These are phyloP conservation scores for Stenodera caucasica DNA, from an alignment of 2,888 invertebrate genomes.

Conservation along the genomic window DNA sequence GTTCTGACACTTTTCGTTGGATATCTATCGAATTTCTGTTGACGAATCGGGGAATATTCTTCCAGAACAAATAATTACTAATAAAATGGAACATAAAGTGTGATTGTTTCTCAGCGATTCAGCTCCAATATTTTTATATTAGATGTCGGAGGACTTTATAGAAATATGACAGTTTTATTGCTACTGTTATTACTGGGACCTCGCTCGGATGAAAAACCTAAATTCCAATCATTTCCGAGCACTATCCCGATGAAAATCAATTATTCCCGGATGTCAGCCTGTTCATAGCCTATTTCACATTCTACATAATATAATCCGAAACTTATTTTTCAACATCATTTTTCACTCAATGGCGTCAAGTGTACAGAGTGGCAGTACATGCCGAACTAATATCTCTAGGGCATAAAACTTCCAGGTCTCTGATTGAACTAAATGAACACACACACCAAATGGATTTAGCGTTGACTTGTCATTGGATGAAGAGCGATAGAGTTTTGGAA, in stretches of 20 bases:
- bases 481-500: no score
- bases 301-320: conserved; percentile 16
- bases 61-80: neutral
- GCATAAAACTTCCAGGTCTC: conserved; percentile 50
- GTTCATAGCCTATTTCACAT: neutral
- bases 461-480: conserved; percentile 37
- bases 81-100: conserved; percentile 3
- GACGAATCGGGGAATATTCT: neutral
- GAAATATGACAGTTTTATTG: conserved; percentile 3
- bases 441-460: conserved; percentile 51
- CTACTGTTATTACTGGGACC: neutral
- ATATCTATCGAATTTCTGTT: neutral
- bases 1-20: neutral
- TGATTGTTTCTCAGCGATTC: no score
- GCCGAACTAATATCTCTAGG: conserved; percentile 52
- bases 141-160: neutral
- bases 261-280: neutral
- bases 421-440: conserved; percentile 55
- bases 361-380: conserved; percentile 42
- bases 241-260: conserved; percentile 5
- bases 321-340: conserved; percentile 49
- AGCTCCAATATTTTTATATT: no score
- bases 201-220: no score
- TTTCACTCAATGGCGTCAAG: conserved; percentile 46
- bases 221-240: no score